phyloP scores from a whole-genome alignment of 2,888 invertebrate species.

The Exocentrus adspersus region DNA sequence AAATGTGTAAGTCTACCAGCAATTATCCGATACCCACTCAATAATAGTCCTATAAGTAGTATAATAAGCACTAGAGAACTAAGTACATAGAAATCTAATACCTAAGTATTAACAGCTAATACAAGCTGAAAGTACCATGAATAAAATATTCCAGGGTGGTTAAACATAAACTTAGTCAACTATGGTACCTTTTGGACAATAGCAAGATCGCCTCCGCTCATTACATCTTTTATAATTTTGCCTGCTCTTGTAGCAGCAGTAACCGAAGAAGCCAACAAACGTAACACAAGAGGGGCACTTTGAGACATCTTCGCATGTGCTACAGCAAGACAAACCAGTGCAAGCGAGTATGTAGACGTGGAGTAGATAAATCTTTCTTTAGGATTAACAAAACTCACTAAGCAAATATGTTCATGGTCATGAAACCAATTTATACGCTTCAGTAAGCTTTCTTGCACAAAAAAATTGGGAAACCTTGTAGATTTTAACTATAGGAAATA shows the following conservation, averaged over 20 bases:
- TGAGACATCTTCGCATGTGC: slow-evolving; percentile 67
- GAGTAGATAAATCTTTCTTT: not conserved
- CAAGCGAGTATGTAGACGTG: not conserved
- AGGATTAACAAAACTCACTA: too few relatives aligned
- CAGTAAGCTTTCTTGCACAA: slow-evolving; percentile 15
- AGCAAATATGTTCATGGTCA: slow-evolving; percentile 13
- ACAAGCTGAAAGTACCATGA: too few relatives aligned
- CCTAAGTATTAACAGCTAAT: too few relatives aligned
- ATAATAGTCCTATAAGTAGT: too few relatives aligned
- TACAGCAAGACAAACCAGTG: not conserved
- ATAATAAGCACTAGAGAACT: too few relatives aligned
- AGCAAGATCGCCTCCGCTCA: slow-evolving; percentile 88
- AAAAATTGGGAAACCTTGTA: slow-evolving; percentile 19
- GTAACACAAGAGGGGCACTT: slow-evolving; percentile 73
- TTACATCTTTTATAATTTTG: slow-evolving; percentile 89
- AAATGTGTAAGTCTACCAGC: too few relatives aligned
- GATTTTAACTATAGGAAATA: not conserved
- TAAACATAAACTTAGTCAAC: not conserved
- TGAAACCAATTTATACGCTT: slow-evolving; percentile 13
- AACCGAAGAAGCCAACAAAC: slow-evolving; percentile 81
- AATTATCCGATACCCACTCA: too few relatives aligned
- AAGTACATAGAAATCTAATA: too few relatives aligned
- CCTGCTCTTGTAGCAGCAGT: slow-evolving; percentile 86
- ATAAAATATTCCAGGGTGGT: too few relatives aligned
- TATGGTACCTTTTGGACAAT: slow-evolving; percentile 86